A percentile compares a stretch with the other conserved stretches of the same genome.
phyloP scores from a whole-genome alignment of 1,140 invertebrate genomes.

The Psilanteris sp. region DNA sequence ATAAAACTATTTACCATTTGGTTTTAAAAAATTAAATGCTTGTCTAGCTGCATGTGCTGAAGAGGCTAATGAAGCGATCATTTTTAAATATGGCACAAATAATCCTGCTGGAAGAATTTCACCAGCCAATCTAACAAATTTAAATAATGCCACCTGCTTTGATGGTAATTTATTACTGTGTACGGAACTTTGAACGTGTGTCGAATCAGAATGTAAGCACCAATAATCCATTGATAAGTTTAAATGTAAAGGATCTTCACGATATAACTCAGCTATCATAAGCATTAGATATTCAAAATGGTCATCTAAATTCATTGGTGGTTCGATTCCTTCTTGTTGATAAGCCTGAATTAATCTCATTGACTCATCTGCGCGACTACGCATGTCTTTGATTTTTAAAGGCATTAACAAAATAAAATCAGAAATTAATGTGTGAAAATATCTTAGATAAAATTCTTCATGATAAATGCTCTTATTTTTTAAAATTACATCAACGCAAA shows the following conservation, averaged over 20 bases:
- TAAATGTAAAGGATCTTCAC: constrained; percentile 86
- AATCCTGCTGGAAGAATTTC: constrained; percentile 91
- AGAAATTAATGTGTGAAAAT: constrained; percentile 91
- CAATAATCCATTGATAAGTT: constrained; percentile 90
- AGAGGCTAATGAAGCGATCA: constrained; percentile 90
- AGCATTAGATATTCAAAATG: constrained; percentile 92
- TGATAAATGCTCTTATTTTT: constrained; percentile 85
- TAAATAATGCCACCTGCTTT: constrained; percentile 89
- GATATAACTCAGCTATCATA: constrained; percentile 89
- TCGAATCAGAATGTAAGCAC: constrained; percentile 81
- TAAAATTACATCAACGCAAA: constrained; percentile 86
- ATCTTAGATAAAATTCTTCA: constrained; percentile 91
- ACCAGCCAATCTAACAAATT: constrained; percentile 93
- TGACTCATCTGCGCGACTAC: constrained; percentile 92
- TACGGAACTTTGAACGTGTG: constrained; percentile 69
- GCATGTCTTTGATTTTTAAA: constrained; percentile 91
- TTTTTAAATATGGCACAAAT: constrained; percentile 92
- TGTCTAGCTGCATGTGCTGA: constrained; percentile 86
- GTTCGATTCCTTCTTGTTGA: constrained; percentile 89
- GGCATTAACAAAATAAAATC: constrained; percentile 97
- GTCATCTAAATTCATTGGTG: constrained; percentile 86
- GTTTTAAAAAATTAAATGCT: constrained; percentile 92
- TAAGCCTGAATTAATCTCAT: constrained; percentile 91
- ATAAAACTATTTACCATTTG: constrained; percentile 81
- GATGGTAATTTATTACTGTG: constrained; percentile 77